Conservation (phyloP, 2,888 invertebrate species). For the Agonopterix heracliana region DNA sequence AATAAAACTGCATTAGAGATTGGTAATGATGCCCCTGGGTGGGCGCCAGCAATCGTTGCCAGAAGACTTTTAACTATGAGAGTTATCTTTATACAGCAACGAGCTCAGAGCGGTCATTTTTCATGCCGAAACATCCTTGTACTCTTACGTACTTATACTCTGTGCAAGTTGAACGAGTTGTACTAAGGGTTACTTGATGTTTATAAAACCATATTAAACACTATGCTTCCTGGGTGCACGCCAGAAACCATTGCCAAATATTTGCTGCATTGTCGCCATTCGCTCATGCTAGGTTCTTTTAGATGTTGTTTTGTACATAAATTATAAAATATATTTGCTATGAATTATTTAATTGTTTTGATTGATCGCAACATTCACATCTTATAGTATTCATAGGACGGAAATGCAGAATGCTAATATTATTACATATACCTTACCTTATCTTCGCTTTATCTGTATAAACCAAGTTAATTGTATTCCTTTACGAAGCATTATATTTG, state of each 20-base stretch:
- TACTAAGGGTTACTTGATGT: conserved; percentile 14
- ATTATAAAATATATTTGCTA: not conserved
- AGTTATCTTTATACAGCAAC: conserved; percentile 16
- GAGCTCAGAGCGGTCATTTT: not conserved
- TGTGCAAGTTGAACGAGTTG: not conserved
- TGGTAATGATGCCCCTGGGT: conserved; percentile 30
- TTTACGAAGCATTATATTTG: not conserved
- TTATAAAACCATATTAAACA: conserved; percentile 5
- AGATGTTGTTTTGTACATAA: too few species aligned
- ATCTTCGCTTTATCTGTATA: too few species aligned
- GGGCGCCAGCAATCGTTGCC: conserved; percentile 35
- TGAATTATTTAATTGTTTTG: too few species aligned
- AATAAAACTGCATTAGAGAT: conserved; percentile 35
- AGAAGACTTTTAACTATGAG: conserved; percentile 37
- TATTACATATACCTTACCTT: too few species aligned
- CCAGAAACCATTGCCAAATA: conserved; percentile 62
- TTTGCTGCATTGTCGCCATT: conserved; percentile 45
- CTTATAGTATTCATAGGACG: too few species aligned
- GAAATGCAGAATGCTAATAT: too few species aligned
- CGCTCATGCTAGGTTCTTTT: conserved; percentile 26
- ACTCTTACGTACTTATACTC: not conserved
- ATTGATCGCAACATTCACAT: too few species aligned
- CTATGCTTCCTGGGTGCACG: conserved; percentile 41
- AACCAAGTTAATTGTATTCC: too few species aligned
- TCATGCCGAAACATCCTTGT: conserved; percentile 1